These are phyloP conservation scores for Drosophila nigrodunni DNA, from an alignment of 1,140 invertebrate species.

Conservation along the genomic window DNA sequence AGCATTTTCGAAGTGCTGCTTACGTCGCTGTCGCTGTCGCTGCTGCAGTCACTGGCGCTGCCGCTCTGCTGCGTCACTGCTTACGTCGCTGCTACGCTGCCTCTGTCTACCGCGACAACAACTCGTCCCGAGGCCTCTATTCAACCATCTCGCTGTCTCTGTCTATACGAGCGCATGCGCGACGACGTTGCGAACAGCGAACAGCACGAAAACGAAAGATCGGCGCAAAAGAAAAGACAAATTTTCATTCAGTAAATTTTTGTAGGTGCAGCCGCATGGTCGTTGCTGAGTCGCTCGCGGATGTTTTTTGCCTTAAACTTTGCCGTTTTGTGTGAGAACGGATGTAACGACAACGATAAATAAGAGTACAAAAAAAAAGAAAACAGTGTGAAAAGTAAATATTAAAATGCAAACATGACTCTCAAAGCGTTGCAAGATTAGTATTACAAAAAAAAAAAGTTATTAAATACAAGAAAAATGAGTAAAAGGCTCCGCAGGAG, in stretches of 20 bases:
- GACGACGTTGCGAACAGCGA: slow-evolving; percentile 29
- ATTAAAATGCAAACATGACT: slow-evolving; percentile 39
- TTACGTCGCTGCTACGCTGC: slow-evolving; percentile 1
- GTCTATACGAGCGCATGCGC: slow-evolving; percentile 43
- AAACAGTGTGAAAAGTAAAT: slow-evolving; percentile 60
- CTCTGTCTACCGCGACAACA: not conserved
- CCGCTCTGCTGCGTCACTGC: slow-evolving; percentile 11
- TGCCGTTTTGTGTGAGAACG: slow-evolving; percentile 28
- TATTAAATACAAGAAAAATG: slow-evolving; percentile 8
- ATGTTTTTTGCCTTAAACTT: slow-evolving; percentile 16
- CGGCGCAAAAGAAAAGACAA: slow-evolving; percentile 77
- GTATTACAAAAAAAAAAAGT: slow-evolving; percentile 8
- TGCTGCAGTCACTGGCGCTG: not conserved
- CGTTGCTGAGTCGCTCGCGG: slow-evolving; percentile 29
- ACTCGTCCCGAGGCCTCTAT: not conserved
- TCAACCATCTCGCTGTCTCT: slow-evolving; percentile 10
- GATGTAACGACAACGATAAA: slow-evolving; percentile 25
- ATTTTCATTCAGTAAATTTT: slow-evolving; percentile 77
- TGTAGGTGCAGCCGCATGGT: slow-evolving; percentile 56
- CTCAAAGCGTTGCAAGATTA: slow-evolving; percentile 24
- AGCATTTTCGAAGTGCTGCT: slow-evolving; percentile 37
- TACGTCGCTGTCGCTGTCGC: slow-evolving; percentile 26
- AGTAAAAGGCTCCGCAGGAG: slow-evolving; percentile 38
- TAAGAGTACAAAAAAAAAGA: slow-evolving; percentile 15
- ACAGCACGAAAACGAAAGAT: slow-evolving; percentile 64